Percentiles rank a stretch among this genome's conserved stretches.
These are phyloP conservation scores for Dendroctonus valens DNA, from an alignment of 1,140 invertebrate species.

Conservation along the genomic window DNA sequence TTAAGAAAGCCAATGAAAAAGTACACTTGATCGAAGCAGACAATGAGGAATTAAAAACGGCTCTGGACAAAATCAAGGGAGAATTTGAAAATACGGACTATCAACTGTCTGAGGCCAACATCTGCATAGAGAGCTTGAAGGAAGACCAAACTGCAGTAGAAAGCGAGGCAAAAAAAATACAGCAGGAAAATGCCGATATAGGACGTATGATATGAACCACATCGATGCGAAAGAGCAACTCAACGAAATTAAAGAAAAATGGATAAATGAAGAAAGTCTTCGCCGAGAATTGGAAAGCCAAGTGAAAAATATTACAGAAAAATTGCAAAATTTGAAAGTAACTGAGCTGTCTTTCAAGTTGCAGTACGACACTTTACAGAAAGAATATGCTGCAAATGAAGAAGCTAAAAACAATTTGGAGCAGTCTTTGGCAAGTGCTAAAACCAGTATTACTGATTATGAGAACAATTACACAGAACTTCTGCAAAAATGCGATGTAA, in stretches of 20 bases:
- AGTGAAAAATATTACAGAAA: constrained; percentile 38
- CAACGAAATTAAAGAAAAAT: constrained; percentile 39
- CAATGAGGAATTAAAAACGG: constrained; percentile 41
- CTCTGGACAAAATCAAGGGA: constrained; percentile 51
- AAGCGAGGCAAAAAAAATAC: constrained; percentile 44
- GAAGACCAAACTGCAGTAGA: constrained; percentile 48
- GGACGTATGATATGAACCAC: constrained; percentile 44
- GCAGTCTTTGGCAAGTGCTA: constrained; percentile 25
- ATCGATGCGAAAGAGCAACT: constrained; percentile 42
- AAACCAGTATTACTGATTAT: constrained; percentile 27
- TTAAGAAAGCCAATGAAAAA: constrained; percentile 47
- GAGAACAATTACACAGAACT: constrained; percentile 35
- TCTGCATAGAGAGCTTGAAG: constrained; percentile 43
- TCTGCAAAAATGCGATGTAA: constrained; percentile 31
- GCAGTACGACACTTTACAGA: constrained; percentile 42
- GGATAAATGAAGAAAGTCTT: constrained; percentile 37
- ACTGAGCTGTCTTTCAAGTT: constrained; percentile 43
- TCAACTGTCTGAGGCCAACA: constrained; percentile 47
- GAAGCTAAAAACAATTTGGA: constrained; percentile 38
- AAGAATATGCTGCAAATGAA: constrained; percentile 35
- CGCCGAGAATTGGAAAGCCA: constrained; percentile 38
- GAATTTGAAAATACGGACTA: constrained; percentile 52
- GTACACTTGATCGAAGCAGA: constrained; percentile 41
- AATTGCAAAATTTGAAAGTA: constrained; percentile 44
- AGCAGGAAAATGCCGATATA: constrained; percentile 46